These are phyloP conservation scores for Harpalus rubripes DNA, from an alignment of 2,888 invertebrate genomes.

Conservation along the genomic window DNA sequence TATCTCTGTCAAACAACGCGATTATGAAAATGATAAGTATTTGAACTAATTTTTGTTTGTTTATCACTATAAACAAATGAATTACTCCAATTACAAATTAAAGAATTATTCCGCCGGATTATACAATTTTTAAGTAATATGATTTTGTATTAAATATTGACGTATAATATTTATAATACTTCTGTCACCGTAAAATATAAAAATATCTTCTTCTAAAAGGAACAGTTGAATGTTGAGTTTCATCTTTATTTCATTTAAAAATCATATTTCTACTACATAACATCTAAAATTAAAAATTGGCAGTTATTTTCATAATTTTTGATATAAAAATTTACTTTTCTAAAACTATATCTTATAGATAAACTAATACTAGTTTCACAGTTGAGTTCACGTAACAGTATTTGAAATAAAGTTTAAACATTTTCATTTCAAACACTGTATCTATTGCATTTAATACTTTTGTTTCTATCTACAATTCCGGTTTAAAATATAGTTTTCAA, in stretches of 20 bases:
- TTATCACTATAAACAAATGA: too few relatives aligned
- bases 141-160: too few relatives aligned
- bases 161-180: too few relatives aligned
- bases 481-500: slow-evolving; percentile 39
- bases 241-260: background rate
- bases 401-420: slow-evolving; percentile 11
- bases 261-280: slow-evolving; percentile 11
- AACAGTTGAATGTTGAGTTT: too few relatives aligned
- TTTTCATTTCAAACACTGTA: slow-evolving; percentile 11
- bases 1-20: too few relatives aligned
- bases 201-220: too few relatives aligned
- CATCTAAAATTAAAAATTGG: slow-evolving; percentile 24
- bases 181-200: too few relatives aligned
- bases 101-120: too few relatives aligned
- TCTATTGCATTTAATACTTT: slow-evolving; percentile 28
- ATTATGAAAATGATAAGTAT: too few relatives aligned
- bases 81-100: too few relatives aligned
- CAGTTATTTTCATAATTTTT: slow-evolving; percentile 28
- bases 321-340: slow-evolving; percentile 3
- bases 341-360: background rate
- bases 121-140: too few relatives aligned
- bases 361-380: slow-evolving; percentile 34
- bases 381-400: slow-evolving; percentile 15
- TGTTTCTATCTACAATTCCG: slow-evolving; percentile 1
- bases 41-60: too few relatives aligned